Evolutionary conservation across 1,140 invertebrate genomes (phyloP).

Genomic region (Conopomorpha cramerella): DNA sequence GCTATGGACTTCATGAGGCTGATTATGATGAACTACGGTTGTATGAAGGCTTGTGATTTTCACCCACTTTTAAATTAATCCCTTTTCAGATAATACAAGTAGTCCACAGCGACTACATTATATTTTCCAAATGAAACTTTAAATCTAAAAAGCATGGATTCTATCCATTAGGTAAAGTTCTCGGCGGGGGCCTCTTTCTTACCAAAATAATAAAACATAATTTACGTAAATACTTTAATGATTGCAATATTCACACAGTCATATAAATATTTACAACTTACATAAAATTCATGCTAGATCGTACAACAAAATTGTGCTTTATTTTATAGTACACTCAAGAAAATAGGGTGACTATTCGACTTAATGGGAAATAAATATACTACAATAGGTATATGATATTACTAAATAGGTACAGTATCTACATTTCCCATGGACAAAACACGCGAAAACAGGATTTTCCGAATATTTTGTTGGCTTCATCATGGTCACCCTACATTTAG

Average conservation of each 20-base stretch:
- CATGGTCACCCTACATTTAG: too few species aligned
- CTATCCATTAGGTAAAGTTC: too few species aligned
- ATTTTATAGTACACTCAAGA: slow-evolving; percentile 18
- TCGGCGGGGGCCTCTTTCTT: too few species aligned
- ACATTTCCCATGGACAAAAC: not conserved
- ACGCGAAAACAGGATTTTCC: not conserved
- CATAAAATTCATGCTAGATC: slow-evolving; percentile 41
- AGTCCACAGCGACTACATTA: too few species aligned
- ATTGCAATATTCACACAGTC: slow-evolving; percentile 55
- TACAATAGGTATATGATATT: slow-evolving; percentile 1
- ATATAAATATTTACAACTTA: slow-evolving; percentile 53
- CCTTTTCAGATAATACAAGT: too few species aligned
- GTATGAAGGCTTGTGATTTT: too few species aligned
- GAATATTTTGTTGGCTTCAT: not conserved
- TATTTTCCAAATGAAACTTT: too few species aligned
- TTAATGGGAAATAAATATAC: slow-evolving; percentile 29
- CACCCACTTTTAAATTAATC: too few species aligned
- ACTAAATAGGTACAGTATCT: not conserved
- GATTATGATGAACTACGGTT: too few species aligned
- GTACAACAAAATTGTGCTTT: slow-evolving; percentile 55
- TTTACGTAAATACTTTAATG: slow-evolving; percentile 56
- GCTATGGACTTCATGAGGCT: too few species aligned
- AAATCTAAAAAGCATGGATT: too few species aligned
- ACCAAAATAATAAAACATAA: slow-evolving; percentile 5
- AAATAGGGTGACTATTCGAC: too few species aligned